phyloP scores from a whole-genome alignment of 2,797 vertebrate genomes.

The Sebastes diaconus region DNA sequence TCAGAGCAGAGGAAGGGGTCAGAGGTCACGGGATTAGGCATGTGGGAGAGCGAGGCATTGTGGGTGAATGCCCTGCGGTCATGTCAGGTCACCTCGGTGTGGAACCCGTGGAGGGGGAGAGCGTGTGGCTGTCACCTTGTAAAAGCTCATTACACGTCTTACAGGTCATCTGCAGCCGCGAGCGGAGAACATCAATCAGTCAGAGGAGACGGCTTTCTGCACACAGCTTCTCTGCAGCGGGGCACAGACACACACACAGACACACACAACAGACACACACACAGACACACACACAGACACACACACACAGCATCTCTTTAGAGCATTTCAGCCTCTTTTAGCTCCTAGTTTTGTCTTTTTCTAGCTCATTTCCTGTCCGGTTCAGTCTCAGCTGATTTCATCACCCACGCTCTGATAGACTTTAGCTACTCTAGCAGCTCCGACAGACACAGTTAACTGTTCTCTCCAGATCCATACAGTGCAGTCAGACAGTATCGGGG shows the following conservation, averaged over 20 bases:
- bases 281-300: conserved; percentile 2
- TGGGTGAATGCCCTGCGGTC: conserved; percentile 13
- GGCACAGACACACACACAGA: not conserved
- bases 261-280: not conserved
- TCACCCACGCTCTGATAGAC: not conserved
- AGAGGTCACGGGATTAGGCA: conserved; percentile 35
- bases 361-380: too few relatives aligned
- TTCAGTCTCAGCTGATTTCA: too few relatives aligned
- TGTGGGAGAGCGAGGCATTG: conserved; percentile 6
- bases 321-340: too few relatives aligned
- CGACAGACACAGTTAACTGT: not conserved
- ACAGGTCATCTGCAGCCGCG: conserved; percentile 16
- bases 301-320: too few relatives aligned
- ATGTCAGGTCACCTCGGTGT: conserved; percentile 16
- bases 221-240: too few relatives aligned
- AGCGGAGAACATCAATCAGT: conserved; percentile 34
- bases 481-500: not conserved
- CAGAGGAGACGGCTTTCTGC: not conserved
- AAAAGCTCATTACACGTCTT: conserved; percentile 27
- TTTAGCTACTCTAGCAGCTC: too few relatives aligned
- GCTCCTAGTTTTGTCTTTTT: not conserved
- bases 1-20: conserved; percentile 36
- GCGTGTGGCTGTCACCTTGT: not conserved
- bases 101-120: not conserved
- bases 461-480: not conserved